These are phyloP conservation scores for Coilia nasus DNA, from an alignment of 2,797 vertebrate species.

Conservation along the genomic window DNA sequence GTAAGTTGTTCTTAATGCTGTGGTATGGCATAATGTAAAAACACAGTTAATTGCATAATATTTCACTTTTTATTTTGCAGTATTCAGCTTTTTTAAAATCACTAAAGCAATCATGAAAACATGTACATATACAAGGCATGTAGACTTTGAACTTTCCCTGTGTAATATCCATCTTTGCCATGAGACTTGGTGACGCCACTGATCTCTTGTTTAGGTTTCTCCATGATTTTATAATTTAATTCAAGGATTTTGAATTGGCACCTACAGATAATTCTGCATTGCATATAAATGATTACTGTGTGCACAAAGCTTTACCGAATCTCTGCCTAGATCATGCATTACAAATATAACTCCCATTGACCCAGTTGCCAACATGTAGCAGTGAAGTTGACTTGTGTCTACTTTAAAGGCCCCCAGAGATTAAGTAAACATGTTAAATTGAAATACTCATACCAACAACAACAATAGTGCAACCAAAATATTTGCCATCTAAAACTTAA, in stretches of 20 bases:
- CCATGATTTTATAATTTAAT: neutral
- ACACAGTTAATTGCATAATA: neutral
- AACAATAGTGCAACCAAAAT: too few relatives aligned
- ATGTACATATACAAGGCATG: neutral
- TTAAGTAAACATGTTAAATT: too few relatives aligned
- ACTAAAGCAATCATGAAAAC: neutral
- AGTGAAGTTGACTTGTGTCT: neutral
- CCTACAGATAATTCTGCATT: neutral
- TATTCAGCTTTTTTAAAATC: neutral
- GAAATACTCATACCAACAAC: too few relatives aligned
- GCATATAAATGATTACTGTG: neutral
- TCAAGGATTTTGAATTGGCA: neutral
- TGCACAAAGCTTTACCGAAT: neutral
- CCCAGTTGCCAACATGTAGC: neutral
- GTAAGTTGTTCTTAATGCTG: neutral
- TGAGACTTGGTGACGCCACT: neutral
- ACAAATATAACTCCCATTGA: neutral
- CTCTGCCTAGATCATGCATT: neutral
- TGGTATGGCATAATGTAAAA: neutral
- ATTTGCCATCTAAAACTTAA: too few relatives aligned
- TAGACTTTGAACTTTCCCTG: neutral
- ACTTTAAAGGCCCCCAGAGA: neutral
- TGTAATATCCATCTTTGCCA: neutral
- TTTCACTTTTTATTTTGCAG: neutral
- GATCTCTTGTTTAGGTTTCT: neutral